Base-by-base conservation (phyloP, 2,797 vertebrate species). In the Thripadectes ignobilis region DNA sequence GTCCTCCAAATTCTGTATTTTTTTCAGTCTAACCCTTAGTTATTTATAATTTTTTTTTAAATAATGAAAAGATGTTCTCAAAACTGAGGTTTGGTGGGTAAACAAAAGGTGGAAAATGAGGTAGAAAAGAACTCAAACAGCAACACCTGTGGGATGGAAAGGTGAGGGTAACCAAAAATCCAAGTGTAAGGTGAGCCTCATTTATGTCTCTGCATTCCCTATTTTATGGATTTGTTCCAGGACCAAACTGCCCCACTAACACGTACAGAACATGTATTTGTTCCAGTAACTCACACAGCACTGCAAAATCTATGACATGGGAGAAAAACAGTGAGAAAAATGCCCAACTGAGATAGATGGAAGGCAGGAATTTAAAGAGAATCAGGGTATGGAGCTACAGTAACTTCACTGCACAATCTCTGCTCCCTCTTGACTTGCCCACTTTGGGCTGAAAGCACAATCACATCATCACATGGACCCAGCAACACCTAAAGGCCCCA, bases 201-300 rank as follows among this genome's bases (percentile, higher is more conserved):
- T 14, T 39, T 39, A 29, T 5, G 23, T 16, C 46, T 39, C 84
- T 66, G 10, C 27, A 30, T 67, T 86, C 19, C 36, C 46, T 17
- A 1, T 48, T 66, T 59, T 30, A 49, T 17, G 19, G 30, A 55
- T 41, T 59, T 76, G 46, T 34, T 75, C 49, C 7, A 26, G 52
- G 55, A 92, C 32, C 48, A 66, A 65, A 68, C 12, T 34, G 58
- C 49, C 34, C 68, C 30, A 52, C 2, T 6, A 74, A 63, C 26
- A 46, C 0, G 6, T 7, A 45, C 7, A 43, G 2, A 24, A 75
- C 22, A 65, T 2, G 2, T 1, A 2, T 32, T 41, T 34, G 10
- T 46, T 63, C 49, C 77, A 57, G 30, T 15, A 85, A 49, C 49
- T 58, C 55, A 52, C 7, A 6, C 2, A 26, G 15, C 43, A 66